Evolutionary conservation across 2,113 vertebrate species (phyloP).

Genomic region (Gopherus evgoodei): DNA sequence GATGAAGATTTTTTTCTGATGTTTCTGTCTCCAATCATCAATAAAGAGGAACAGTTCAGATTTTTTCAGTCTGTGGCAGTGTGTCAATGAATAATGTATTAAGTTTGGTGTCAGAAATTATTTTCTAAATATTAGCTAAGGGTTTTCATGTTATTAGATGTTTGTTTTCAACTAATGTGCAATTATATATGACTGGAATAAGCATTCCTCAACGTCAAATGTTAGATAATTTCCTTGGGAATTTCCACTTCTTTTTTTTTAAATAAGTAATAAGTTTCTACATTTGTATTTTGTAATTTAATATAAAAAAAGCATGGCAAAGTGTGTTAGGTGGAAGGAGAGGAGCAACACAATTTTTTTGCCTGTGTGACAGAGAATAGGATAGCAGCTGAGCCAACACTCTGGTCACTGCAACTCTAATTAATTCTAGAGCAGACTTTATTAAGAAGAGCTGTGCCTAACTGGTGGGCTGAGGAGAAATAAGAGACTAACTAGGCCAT

Average conservation of each 20-base stretch:
- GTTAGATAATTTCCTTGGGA: background rate
- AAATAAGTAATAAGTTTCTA: rapidly evolving
- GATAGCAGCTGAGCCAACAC: no score
- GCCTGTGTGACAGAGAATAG: no score
- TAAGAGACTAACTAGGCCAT: no score
- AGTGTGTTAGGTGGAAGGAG: no score
- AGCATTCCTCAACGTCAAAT: background rate
- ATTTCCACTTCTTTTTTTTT: background rate
- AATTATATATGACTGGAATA: background rate
- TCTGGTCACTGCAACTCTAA: no score
- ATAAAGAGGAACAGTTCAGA: background rate
- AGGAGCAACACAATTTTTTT: no score
- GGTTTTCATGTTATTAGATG: no score
- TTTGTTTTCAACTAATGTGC: no score
- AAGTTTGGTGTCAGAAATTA: background rate
- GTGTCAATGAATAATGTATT: background rate
- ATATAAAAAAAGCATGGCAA: background rate
- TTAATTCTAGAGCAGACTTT: no score
- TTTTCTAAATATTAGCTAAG: no score
- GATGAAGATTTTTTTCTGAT: background rate
- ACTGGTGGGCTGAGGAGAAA: no score
- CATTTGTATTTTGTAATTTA: background rate
- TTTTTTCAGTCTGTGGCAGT: background rate
- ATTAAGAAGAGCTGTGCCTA: no score
- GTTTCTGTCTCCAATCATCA: background rate